Evolutionary conservation across 2,888 invertebrate genomes (phyloP).

Genomic region (Papilio demoleus): DNA sequence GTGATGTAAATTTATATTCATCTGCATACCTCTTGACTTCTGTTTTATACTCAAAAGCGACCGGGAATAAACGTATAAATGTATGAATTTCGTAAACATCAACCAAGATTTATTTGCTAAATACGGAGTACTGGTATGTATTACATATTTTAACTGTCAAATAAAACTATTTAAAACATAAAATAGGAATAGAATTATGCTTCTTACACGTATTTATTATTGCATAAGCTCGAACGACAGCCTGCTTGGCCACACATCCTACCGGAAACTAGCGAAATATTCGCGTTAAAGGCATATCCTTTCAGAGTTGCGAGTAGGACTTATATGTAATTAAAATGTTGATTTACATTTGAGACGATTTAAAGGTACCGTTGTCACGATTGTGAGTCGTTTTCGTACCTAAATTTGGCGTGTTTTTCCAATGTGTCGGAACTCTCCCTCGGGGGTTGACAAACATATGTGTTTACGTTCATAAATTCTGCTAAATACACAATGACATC

Average conservation of each 20-base stretch:
- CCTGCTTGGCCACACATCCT: too few species aligned
- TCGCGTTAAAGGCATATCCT: too few species aligned
- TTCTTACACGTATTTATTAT: too few species aligned
- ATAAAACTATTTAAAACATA: too few species aligned
- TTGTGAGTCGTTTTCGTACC: not conserved
- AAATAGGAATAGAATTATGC: too few species aligned
- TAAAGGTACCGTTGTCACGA: not conserved
- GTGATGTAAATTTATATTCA: not conserved
- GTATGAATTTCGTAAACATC: conserved; percentile 4
- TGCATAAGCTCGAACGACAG: too few species aligned
- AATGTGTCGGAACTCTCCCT: conserved; percentile 7
- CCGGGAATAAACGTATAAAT: conserved; percentile 8
- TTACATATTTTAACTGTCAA: too few species aligned
- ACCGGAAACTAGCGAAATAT: too few species aligned
- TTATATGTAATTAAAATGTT: too few species aligned
- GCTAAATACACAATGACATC: not conserved
- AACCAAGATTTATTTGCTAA: conserved; percentile 6
- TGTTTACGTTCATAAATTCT: conserved; percentile 10
- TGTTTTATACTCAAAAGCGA: conserved; percentile 16
- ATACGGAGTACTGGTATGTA: not conserved
- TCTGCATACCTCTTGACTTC: conserved; percentile 1
- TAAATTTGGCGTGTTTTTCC: not conserved
- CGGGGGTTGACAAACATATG: not conserved
- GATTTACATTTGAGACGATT: not conserved
- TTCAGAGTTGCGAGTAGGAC: too few species aligned